phyloP scores from a whole-genome alignment of 2,797 vertebrate genomes.

The Tadarida brasiliensis region DNA sequence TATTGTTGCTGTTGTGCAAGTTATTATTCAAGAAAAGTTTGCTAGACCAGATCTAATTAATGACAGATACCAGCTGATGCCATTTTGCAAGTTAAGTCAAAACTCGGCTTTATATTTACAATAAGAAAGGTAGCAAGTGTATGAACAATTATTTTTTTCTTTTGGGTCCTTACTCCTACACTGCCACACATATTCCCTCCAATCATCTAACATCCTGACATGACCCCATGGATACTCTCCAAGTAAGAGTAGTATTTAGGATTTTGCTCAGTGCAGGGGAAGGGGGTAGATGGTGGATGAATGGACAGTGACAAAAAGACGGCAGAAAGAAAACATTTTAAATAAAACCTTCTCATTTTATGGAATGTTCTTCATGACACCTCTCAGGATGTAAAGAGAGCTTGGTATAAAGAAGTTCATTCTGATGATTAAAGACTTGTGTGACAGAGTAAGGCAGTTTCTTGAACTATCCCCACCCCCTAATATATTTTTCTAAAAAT shows the following conservation, averaged over 20 bases:
- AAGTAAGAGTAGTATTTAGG: background rate
- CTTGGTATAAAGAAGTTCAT: background rate
- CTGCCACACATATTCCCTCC: background rate
- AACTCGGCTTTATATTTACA: background rate
- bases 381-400: background rate
- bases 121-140: background rate
- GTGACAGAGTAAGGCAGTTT: conserved; percentile 9
- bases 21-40: background rate
- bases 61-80: background rate
- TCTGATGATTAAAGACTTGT: background rate
- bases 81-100: background rate
- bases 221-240: background rate
- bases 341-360: conserved; percentile 42
- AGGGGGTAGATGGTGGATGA: background rate
- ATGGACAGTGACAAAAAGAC: background rate
- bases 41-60: background rate
- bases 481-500: background rate
- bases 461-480: background rate
- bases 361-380: conserved; percentile 19
- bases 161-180: background rate
- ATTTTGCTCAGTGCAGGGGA: background rate
- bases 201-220: background rate
- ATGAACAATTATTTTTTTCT: background rate
- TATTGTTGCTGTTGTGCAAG: background rate
- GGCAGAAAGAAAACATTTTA: background rate